Percentiles rank a stretch among this genome's conserved stretches.
These are phyloP conservation scores for Phortica variegata DNA, from an alignment of 1,140 invertebrate species.

Conservation along the genomic window DNA sequence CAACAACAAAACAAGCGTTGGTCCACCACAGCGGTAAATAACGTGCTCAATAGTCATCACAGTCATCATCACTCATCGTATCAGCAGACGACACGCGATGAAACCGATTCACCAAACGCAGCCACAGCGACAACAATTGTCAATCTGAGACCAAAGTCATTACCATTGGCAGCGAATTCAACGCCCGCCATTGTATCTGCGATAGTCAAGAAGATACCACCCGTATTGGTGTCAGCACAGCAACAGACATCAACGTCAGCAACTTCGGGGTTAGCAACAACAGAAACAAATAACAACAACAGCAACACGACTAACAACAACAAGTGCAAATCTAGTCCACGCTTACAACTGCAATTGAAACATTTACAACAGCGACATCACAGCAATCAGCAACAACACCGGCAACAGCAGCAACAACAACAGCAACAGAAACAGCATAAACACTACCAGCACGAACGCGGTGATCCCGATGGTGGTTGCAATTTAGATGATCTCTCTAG, in stretches of 20 bases:
- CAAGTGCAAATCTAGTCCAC: conserved; percentile 27
- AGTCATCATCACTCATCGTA: conserved; percentile 28
- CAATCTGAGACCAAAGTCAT: conserved; percentile 49
- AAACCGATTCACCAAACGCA: conserved; percentile 43
- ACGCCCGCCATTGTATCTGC: conserved; percentile 55
- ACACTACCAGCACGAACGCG: conserved; percentile 60
- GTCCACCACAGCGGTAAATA: conserved; percentile 44
- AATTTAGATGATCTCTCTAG: conserved; percentile 66
- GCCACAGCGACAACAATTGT: conserved; percentile 14
- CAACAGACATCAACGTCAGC: conserved; percentile 17
- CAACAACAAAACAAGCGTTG: conserved; percentile 50
- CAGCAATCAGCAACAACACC: conserved; percentile 9
- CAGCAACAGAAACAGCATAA: conserved; percentile 21
- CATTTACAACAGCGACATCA: conserved; percentile 14
- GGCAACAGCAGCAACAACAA: conserved; percentile 11
- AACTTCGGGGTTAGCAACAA: conserved; percentile 17
- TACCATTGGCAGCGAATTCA: conserved; percentile 50
- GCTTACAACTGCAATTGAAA: conserved; percentile 39
- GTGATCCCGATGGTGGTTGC: conserved; percentile 79
- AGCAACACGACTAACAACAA: conserved; percentile 13
- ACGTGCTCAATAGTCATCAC: conserved; percentile 48
- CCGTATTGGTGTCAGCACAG: conserved; percentile 38
- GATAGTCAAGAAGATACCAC: conserved; percentile 56
- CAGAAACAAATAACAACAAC: conserved; percentile 19
- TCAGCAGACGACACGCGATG: conserved; percentile 42